phyloP scores from a whole-genome alignment of 2,113 vertebrate species.

The Pedetes capensis region DNA sequence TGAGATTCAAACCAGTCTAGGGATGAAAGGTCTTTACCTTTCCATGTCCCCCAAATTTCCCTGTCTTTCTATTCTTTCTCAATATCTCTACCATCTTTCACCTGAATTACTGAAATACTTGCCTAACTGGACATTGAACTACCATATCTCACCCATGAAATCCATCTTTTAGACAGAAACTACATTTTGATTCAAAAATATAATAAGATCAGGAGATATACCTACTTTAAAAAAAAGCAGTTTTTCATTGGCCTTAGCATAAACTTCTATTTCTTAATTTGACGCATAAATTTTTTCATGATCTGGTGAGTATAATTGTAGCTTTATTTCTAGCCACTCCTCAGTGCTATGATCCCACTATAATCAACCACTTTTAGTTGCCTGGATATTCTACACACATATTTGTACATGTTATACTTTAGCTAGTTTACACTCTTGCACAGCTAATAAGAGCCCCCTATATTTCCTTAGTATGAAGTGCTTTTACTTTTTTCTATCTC shows the following conservation, averaged over 20 bases:
- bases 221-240: background rate
- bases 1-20: too few relatives aligned
- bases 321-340: background rate
- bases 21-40: too few relatives aligned
- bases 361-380: background rate
- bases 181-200: background rate
- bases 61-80: too few relatives aligned
- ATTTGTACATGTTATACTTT: background rate
- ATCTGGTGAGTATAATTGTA: background rate
- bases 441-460: background rate
- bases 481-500: background rate
- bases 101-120: background rate
- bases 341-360: background rate
- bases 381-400: background rate
- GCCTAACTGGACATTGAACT: background rate
- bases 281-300: background rate
- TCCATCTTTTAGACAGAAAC: background rate
- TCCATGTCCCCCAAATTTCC: too few relatives aligned
- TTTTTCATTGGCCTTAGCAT: background rate
- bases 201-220: background rate
- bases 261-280: background rate
- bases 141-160: background rate
- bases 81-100: background rate
- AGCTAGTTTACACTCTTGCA: background rate
- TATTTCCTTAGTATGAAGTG: background rate